Conservation (phyloP, 1,140 invertebrate genomes). For the Drosophila aff. region DNA sequence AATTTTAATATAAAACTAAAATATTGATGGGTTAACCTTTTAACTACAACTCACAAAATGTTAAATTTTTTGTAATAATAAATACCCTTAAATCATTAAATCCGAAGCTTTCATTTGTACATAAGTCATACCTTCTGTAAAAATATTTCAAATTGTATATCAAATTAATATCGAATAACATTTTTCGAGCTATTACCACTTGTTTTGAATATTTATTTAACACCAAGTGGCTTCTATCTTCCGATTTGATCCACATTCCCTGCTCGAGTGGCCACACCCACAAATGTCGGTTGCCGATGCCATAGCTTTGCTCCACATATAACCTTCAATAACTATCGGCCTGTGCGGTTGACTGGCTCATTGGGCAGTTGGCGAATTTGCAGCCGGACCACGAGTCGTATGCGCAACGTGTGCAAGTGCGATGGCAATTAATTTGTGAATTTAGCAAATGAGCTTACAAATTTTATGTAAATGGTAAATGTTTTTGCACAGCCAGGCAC, state of each 20-base stretch:
- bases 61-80: too few species aligned
- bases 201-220: background rate
- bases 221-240: background rate
- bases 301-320: conserved; percentile 12
- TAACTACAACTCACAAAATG: too few species aligned
- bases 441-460: conserved; percentile 78
- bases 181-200: background rate
- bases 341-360: conserved; percentile 46
- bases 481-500: conserved; percentile 43
- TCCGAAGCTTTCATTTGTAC: too few species aligned
- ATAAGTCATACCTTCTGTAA: too few species aligned
- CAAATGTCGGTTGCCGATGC: conserved; percentile 7
- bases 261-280: conserved; percentile 6
- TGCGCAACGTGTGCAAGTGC: conserved; percentile 38
- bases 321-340: conserved; percentile 59
- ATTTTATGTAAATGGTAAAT: conserved; percentile 72
- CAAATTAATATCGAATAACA: background rate
- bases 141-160: background rate
- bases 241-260: conserved; percentile 1
- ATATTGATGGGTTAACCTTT: too few species aligned
- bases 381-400: conserved; percentile 21
- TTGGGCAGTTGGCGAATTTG: conserved; percentile 60
- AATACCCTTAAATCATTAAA: too few species aligned
- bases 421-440: conserved; percentile 74
- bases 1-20: too few species aligned